Conservation (phyloP, 2,888 invertebrate species). For the Heteromyza rotundicornis region DNA sequence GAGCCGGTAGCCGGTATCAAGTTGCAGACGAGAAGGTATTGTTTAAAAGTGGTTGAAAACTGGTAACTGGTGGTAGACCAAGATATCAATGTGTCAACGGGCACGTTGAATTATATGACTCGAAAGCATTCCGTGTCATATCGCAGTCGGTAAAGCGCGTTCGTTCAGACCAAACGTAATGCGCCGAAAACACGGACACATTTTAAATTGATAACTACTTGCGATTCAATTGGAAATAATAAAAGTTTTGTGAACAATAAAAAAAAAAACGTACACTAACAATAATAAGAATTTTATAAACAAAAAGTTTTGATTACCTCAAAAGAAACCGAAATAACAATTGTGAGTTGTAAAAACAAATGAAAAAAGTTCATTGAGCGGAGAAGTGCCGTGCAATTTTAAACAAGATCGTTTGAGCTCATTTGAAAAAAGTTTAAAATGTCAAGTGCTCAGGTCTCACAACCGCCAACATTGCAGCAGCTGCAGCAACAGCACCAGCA, state of each 20-base stretch:
- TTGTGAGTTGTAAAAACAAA: no score
- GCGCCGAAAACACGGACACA: constrained; percentile 7
- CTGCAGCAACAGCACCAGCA: constrained; percentile 35
- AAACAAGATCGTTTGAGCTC: background rate
- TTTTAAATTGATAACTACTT: background rate
- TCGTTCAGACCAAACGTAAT: constrained; percentile 41
- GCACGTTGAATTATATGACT: constrained; percentile 44
- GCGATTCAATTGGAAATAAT: background rate
- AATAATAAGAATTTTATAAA: constrained; percentile 8
- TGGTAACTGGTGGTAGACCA: constrained; percentile 14
- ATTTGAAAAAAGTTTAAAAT: constrained; percentile 49
- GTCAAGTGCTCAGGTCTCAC: constrained; percentile 62
- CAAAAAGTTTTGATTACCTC: background rate
- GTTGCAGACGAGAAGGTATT: background rate
- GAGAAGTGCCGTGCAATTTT: background rate
- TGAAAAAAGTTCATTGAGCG: no score
- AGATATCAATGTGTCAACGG: constrained; percentile 17
- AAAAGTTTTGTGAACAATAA: background rate
- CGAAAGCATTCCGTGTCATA: constrained; percentile 34
- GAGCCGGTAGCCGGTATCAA: constrained; percentile 13
- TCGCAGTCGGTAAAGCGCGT: constrained; percentile 55
- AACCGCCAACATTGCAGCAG: constrained; percentile 48
- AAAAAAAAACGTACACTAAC: constrained; percentile 5
- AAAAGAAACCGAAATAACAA: no score
- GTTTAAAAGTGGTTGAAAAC: background rate